Evolutionary conservation across 2,797 vertebrate species (phyloP), one percentile per base, ranked within the genome.

Genomic region (Linurgus olivaceus): DNA sequence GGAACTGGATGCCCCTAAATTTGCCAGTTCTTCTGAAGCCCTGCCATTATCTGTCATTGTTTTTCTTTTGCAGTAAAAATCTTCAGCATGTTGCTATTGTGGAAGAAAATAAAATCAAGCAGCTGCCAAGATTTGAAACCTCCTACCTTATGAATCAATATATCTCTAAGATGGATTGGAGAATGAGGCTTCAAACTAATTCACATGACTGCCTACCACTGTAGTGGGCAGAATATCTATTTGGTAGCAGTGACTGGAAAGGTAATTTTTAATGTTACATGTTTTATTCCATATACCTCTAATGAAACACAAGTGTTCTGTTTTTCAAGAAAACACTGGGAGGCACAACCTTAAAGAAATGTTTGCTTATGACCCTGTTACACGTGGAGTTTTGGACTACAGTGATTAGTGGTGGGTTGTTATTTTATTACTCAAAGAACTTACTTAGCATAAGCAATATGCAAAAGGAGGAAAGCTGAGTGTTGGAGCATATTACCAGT

Each of bases 391-490:
- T 77, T 79, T 65, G 62, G 63, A 33, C 45, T 84, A 55, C 51
- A 28, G 38, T 76, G 80, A 44, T 78, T 54, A 88, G 82, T 65
- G 23, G 38, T 57, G 63, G 63, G n/a, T 84, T 84, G 70, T 70
- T 86, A 33, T 86, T 95, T 93, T 83, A 86, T 90, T 93, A 93
- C 82, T 63, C 79, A 50, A 90, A 90, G 29, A 62, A 68, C 67
- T 88, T 93, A 55, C 71, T 94, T 93, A 93, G 90, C 63, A 65
- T 94, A 93, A 84, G 73, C 78, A 94, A 77, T 94, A 80, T 86
- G 77, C 85, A 81, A 90, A 94, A 92, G 47, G 25, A 82, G 29
- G 37, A 86, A 88, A 78, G n/a, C 66, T 67, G 62, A 86, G 35
- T 0, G 0, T 81, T 93, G 73, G 51, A 63, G 51, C 2, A 0